These are phyloP conservation scores for Pipa parva DNA, from an alignment of 2,113 vertebrate genomes.

Conservation along the genomic window DNA sequence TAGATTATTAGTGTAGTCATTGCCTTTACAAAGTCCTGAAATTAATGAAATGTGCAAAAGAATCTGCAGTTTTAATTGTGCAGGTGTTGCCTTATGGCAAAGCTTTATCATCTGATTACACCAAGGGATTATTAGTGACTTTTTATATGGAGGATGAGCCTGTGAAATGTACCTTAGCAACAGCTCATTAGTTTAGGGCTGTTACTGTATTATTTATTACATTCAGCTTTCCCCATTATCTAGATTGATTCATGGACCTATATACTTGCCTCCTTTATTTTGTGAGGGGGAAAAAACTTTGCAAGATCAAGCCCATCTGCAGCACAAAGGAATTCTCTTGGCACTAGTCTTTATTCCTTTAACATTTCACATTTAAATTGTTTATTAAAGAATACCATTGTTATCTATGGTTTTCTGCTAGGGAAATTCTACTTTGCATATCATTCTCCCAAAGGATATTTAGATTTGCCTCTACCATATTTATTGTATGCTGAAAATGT, in stretches of 20 bases:
- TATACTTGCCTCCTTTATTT: constrained; percentile 68
- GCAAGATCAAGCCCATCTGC: constrained; percentile 59
- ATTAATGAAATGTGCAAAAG: constrained; percentile 97
- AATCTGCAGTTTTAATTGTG: constrained; percentile 96
- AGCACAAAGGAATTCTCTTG: constrained; percentile 53
- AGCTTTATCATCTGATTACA: constrained; percentile 95
- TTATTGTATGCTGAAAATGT: constrained; percentile 1
- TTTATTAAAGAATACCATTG: neutral
- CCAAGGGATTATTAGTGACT: constrained; percentile 94
- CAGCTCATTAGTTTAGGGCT: constrained; percentile 98
- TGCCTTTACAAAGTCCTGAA: constrained; percentile 94
- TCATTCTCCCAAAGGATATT: neutral
- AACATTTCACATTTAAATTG: constrained; percentile 8
- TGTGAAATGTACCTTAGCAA: constrained; percentile 92
- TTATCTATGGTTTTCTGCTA: neutral
- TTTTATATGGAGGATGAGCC: constrained; percentile 91
- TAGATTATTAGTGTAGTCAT: constrained; percentile 99
- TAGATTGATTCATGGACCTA: constrained; percentile 94
- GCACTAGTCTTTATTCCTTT: constrained; percentile 55
- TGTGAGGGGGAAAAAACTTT: constrained; percentile 58
- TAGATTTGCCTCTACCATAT: neutral
- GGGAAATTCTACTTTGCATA: neutral
- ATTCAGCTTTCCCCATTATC: constrained; percentile 89
- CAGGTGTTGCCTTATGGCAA: constrained; percentile 99
- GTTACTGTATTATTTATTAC: constrained; percentile 99